A percentile compares a stretch with the other conserved stretches of the same genome.
Evolutionary conservation across 2,113 vertebrate species (phyloP).

Genomic region (Corapipo altera): DNA sequence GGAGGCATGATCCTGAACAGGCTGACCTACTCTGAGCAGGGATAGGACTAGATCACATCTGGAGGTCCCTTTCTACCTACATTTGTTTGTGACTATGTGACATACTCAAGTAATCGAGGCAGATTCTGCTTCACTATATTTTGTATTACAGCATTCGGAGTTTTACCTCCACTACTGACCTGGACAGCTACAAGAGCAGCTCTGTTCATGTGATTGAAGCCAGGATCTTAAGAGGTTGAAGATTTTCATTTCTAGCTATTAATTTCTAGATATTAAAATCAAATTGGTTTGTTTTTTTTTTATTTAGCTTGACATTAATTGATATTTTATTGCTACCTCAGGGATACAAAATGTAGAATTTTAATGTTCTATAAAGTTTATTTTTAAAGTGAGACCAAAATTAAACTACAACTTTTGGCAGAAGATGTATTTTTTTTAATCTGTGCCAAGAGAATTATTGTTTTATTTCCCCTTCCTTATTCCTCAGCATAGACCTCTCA

Average conservation of each 20-base stretch:
- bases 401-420: conserved; percentile 4
- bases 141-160: neutral
- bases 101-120: neutral
- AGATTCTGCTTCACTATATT: neutral
- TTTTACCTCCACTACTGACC: neutral
- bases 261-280: neutral
- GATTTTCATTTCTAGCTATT: neutral
- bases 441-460: neutral
- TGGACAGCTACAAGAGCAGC: neutral
- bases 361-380: conserved; percentile 9
- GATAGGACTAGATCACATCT: neutral
- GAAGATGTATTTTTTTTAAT: neutral
- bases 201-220: neutral
- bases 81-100: neutral
- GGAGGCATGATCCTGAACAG: neutral
- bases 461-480: neutral
- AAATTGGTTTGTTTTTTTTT: neutral
- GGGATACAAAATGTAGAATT: neutral
- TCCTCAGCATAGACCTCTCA: neutral
- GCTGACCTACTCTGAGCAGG: neutral
- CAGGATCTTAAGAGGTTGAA: neutral
- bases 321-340: neutral
- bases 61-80: neutral
- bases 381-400: conserved; percentile 26
- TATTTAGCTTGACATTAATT: neutral